phyloP scores from a whole-genome alignment of 1,140 invertebrate species.

The Anadara kagoshimensis region DNA sequence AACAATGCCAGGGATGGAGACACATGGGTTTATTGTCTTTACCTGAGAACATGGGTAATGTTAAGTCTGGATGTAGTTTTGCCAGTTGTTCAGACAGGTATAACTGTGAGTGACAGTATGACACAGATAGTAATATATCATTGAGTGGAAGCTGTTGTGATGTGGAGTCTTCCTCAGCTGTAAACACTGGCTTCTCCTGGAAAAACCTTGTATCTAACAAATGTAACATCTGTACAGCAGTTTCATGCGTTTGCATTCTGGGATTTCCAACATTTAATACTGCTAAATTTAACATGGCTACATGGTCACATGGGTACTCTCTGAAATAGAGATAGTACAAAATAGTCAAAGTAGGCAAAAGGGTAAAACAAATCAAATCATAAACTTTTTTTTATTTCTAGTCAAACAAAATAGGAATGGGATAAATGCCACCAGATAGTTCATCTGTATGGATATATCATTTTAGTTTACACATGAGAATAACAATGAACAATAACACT shows the following conservation, averaged over 20 bases:
- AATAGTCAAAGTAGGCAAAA: neutral
- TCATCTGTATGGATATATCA: no score
- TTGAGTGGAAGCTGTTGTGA: slow-evolving; percentile 72
- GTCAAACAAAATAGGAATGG: no score
- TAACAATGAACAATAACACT: no score
- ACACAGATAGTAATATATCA: slow-evolving; percentile 87
- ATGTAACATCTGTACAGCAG: slow-evolving; percentile 94
- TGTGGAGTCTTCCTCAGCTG: slow-evolving; percentile 59
- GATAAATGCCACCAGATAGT: neutral
- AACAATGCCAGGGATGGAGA: no score
- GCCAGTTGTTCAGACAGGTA: slow-evolving; percentile 94
- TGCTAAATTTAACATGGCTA: slow-evolving; percentile 97
- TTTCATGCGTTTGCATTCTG: slow-evolving; percentile 91
- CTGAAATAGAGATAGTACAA: slow-evolving; percentile 75
- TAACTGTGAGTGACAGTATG: slow-evolving; percentile 93
- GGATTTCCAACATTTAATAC: slow-evolving; percentile 96
- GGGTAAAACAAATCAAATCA: neutral
- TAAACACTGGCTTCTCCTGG: slow-evolving; percentile 63
- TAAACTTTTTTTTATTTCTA: no score
- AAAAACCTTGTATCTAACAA: slow-evolving; percentile 96
- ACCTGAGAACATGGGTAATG: slow-evolving; percentile 99
- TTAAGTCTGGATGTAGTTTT: slow-evolving; percentile 94
- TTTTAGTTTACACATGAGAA: no score
- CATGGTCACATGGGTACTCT: slow-evolving; percentile 99
- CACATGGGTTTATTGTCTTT: slow-evolving; percentile 19